These are phyloP conservation scores for Zeus faber DNA, from an alignment of 2,113 vertebrate genomes.

Conservation along the genomic window DNA sequence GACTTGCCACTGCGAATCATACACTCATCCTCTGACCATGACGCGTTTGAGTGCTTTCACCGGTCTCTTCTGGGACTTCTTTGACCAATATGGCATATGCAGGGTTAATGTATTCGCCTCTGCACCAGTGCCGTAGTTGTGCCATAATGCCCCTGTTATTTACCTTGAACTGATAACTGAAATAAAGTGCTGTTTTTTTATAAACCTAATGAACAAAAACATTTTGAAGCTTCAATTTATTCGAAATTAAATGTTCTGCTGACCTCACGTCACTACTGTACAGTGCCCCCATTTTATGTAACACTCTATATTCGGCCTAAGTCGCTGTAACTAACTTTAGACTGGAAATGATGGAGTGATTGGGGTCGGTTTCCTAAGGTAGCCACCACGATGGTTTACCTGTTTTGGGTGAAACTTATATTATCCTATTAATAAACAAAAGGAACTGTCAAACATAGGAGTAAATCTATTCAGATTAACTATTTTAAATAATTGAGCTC, in stretches of 20 bases:
- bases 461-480: no score
- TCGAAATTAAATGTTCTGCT: not conserved
- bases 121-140: not conserved
- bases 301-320: no score
- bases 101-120: not conserved
- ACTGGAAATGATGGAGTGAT: no score
- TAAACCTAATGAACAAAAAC: not conserved
- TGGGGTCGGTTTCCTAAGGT: no score
- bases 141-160: not conserved
- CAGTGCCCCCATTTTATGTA: conserved; percentile 4
- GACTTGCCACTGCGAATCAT: not conserved
- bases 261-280: not conserved
- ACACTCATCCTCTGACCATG: conserved; percentile 17
- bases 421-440: no score
- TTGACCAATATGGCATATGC: not conserved
- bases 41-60: not conserved
- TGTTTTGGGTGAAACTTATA: no score
- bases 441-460: no score
- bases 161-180: no score
- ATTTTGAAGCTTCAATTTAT: not conserved
- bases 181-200: no score
- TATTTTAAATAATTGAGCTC: no score
- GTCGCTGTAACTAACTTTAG: no score
- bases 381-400: no score
- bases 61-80: not conserved